These are phyloP conservation scores for Porites australiensis DNA, from an alignment of 64 coral and sea anemone genomes.

Conservation along the genomic window DNA sequence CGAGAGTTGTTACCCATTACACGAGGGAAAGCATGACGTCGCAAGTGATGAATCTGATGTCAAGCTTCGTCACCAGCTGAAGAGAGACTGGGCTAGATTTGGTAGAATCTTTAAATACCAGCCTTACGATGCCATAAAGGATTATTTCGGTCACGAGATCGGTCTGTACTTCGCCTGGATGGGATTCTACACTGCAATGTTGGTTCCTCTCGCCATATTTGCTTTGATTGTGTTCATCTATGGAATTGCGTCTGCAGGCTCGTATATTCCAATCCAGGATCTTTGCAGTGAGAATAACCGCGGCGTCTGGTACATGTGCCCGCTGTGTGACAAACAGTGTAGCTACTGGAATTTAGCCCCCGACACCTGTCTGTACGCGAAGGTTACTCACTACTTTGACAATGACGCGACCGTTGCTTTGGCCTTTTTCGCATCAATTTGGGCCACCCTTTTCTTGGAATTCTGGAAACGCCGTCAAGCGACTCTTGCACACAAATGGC, in stretches of 20 bases:
- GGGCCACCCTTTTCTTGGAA: conserved; percentile 81
- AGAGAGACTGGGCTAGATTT: conserved; percentile 70
- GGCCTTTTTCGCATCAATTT: conserved; percentile 75
- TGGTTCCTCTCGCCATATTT: conserved; percentile 63
- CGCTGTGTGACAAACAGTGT: conserved; percentile 69
- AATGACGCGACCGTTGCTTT: conserved; percentile 70
- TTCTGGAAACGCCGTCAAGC: conserved; percentile 89
- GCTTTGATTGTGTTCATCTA: conserved; percentile 62
- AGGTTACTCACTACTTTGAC: conserved; percentile 78
- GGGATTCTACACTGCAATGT: conserved; percentile 69
- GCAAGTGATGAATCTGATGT: conserved; percentile 4
- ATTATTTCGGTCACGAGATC: conserved; percentile 76
- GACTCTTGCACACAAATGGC: conserved; percentile 73
- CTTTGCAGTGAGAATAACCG: conserved; percentile 64
- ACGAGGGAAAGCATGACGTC: conserved; percentile 38
- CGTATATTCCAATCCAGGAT: conserved; percentile 55
- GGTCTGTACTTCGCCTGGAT: conserved; percentile 83
- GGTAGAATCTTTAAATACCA: conserved; percentile 74
- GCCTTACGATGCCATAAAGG: conserved; percentile 65
- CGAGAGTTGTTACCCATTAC: conserved; percentile 51
- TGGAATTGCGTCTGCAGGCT: conserved; percentile 47
- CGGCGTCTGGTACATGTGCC: conserved; percentile 69
- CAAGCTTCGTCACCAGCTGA: conserved; percentile 61
- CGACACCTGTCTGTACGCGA: conserved; percentile 69
- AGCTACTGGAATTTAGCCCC: conserved; percentile 73